A percentile compares a stretch with the other conserved stretches of the same genome.
phyloP scores from a whole-genome alignment of 1,140 invertebrate genomes.

The Euschistus heros region DNA sequence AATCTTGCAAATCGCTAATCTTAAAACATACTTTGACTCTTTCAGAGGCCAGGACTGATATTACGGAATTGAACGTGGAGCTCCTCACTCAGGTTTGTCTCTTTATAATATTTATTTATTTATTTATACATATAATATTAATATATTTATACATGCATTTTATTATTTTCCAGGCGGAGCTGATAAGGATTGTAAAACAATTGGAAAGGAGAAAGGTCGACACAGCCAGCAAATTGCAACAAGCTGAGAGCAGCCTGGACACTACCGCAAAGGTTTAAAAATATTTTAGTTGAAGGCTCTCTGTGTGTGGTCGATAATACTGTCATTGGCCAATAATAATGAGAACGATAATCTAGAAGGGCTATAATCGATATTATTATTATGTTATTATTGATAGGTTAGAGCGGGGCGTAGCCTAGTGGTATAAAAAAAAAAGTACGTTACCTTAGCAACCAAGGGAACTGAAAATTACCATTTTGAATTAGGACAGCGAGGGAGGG shows the following conservation, averaged over 20 bases:
- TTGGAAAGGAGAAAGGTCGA: constrained; percentile 25
- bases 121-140: neutral
- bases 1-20: neutral
- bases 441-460: no score
- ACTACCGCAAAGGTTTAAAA: constrained; percentile 23
- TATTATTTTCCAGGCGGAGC: constrained; percentile 21
- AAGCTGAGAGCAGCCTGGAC: constrained; percentile 21
- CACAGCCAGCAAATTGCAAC: constrained; percentile 23
- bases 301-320: no score
- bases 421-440: no score
- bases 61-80: constrained; percentile 25
- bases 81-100: constrained; percentile 20
- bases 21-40: neutral
- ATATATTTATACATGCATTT: neutral
- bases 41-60: constrained; percentile 25
- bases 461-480: no score
- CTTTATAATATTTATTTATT: neutral
- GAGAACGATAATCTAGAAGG: no score
- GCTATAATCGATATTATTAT: no score
- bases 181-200: constrained; percentile 24
- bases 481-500: no score
- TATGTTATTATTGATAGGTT: no score
- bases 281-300: no score
- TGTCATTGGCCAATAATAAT: no score
- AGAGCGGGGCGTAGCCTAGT: no score